Conservation (phyloP, 2,797 vertebrate species). For the Leptatherina wallacei region DNA sequence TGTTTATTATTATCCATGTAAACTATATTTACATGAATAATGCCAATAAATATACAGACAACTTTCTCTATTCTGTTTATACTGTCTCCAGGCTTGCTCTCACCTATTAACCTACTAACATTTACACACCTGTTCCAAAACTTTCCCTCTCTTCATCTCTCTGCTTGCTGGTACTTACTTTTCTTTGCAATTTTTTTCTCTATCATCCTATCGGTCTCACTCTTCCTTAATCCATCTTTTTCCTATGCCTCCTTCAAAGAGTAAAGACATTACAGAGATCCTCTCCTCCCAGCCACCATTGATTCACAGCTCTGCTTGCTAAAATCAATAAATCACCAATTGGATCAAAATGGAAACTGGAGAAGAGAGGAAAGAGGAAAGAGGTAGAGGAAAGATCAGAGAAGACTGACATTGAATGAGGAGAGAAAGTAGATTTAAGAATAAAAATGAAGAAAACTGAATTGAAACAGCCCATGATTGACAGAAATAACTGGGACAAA, state of each 20-base stretch:
- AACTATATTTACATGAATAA: neutral
- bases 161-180: neutral
- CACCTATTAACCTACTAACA: neutral
- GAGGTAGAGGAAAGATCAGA: neutral
- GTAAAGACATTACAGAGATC: conserved; percentile 60
- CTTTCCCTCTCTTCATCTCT: neutral
- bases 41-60: neutral
- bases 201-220: conserved; percentile 13
- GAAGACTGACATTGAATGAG: conserved; percentile 6
- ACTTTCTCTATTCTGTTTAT: neutral
- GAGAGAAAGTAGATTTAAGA: neutral
- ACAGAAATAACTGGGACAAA: neutral
- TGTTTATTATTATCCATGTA: too few relatives aligned
- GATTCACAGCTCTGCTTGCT: conserved; percentile 63
- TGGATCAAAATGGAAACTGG: conserved; percentile 62
- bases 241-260: conserved; percentile 34
- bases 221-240: conserved; percentile 27
- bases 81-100: neutral
- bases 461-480: neutral
- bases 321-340: conserved; percentile 73
- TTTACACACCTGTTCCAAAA: conserved; percentile 9
- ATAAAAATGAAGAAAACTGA: conserved; percentile 13
- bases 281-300: conserved; percentile 57
- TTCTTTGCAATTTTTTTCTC: conserved; percentile 7
- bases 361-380: conserved; percentile 19